These are phyloP conservation scores for Poeciliopsis infans DNA, from an alignment of 2,797 vertebrate species.

Conservation along the genomic window DNA sequence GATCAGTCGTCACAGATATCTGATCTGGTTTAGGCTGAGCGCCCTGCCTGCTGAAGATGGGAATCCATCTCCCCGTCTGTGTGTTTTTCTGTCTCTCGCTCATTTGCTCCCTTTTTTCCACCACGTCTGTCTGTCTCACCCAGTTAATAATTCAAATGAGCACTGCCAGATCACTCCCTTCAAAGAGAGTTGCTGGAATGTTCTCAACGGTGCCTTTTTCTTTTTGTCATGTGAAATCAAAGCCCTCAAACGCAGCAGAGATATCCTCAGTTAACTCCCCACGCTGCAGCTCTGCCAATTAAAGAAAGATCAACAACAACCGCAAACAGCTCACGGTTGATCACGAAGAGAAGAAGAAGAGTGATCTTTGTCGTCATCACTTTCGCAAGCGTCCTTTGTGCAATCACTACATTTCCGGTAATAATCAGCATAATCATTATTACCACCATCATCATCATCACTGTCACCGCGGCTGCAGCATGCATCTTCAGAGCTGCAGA, in stretches of 20 bases:
- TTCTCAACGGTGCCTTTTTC: slow-evolving; percentile 67
- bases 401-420: slow-evolving; percentile 56
- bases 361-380: slow-evolving; percentile 57
- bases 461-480: slow-evolving; percentile 49
- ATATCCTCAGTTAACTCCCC: slow-evolving; percentile 63
- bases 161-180: slow-evolving; percentile 69
- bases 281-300: slow-evolving; percentile 58
- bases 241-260: slow-evolving; percentile 55
- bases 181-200: slow-evolving; percentile 73
- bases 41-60: slow-evolving; percentile 34
- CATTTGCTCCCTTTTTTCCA: slow-evolving; percentile 25
- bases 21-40: slow-evolving; percentile 27
- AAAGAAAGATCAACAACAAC: slow-evolving; percentile 66
- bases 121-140: slow-evolving; percentile 49
- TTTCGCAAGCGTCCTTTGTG: slow-evolving; percentile 45
- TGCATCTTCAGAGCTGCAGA: slow-evolving; percentile 39
- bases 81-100: slow-evolving; percentile 49
- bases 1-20: slow-evolving; percentile 32
- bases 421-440: slow-evolving; percentile 70
- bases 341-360: slow-evolving; percentile 37
- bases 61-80: slow-evolving; percentile 49
- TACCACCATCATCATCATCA: slow-evolving; percentile 61
- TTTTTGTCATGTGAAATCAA: slow-evolving; percentile 78
- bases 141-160: slow-evolving; percentile 81
- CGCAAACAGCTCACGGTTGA: slow-evolving; percentile 41